Conservation (phyloP, 2,888 invertebrate species). For the Tetramorium bicarinatum region DNA sequence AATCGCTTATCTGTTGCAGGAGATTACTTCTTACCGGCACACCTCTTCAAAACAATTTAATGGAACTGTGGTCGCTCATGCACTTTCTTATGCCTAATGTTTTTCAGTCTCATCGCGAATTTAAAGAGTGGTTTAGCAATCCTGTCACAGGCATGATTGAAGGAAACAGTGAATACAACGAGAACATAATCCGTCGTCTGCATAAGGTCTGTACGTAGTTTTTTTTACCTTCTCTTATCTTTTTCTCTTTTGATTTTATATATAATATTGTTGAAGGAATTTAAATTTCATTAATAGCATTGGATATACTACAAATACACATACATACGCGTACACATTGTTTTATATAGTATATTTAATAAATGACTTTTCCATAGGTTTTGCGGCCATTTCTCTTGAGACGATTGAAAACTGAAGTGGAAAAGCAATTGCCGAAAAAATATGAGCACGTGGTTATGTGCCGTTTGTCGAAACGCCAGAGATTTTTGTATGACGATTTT, state of each 20-base stretch:
- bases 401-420: conserved; percentile 97
- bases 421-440: conserved; percentile 98
- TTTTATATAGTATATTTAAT: conserved; percentile 38
- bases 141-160: conserved; percentile 99
- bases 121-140: conserved; percentile 99
- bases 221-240: conserved; percentile 70
- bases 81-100: conserved; percentile 99
- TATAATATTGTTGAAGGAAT: background rate
- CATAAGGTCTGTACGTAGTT: conserved; percentile 92
- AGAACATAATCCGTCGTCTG: conserved; percentile 94
- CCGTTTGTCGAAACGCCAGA: conserved; percentile 97
- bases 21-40: conserved; percentile 97
- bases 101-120: conserved; percentile 98
- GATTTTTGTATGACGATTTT: conserved; percentile 99
- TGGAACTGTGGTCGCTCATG: conserved; percentile 99
- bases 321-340: background rate
- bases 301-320: background rate
- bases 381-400: conserved; percentile 97
- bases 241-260: background rate
- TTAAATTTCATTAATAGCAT: background rate
- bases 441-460: conserved; percentile 98
- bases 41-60: conserved; percentile 97
- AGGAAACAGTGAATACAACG: conserved; percentile 96
- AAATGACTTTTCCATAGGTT: conserved; percentile 88
- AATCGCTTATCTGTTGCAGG: conserved; percentile 86